Percentiles rank a stretch among this genome's conserved stretches.
These are phyloP conservation scores for Nothobranchius kuhntae DNA, from an alignment of 2,113 vertebrate species.

Conservation along the genomic window DNA sequence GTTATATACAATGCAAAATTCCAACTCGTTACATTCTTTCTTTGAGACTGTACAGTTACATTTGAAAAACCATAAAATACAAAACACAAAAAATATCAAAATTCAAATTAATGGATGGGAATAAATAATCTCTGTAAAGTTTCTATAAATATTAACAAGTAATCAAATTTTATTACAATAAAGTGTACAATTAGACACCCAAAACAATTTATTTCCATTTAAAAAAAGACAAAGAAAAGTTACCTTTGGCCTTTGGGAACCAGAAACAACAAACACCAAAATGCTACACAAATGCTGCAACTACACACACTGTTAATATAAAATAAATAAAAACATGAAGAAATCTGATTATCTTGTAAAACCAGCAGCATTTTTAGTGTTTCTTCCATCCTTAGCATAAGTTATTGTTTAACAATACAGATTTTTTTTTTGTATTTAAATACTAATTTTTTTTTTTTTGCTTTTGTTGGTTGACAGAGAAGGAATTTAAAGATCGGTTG, in stretches of 20 bases:
- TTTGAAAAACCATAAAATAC: conserved; percentile 65
- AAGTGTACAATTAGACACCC: conserved; percentile 31
- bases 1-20: conserved; percentile 90
- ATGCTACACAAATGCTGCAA: conserved; percentile 51
- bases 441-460: conserved; percentile 55
- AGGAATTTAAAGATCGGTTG: conserved; percentile 18
- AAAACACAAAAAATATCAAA: conserved; percentile 60
- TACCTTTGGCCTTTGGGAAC: conserved; percentile 28
- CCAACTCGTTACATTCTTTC: conserved; percentile 76
- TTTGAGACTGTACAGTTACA: conserved; percentile 72
- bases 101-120: conserved; percentile 50
- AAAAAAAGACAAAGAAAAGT: conserved; percentile 16
- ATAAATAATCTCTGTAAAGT: conserved; percentile 66
- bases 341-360: conserved; percentile 64
- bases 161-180: conserved; percentile 43
- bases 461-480: conserved; percentile 25
- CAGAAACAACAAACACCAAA: conserved; percentile 36
- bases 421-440: conserved; percentile 49
- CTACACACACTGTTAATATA: conserved; percentile 57
- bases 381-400: conserved; percentile 46
- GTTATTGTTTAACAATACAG: conserved; percentile 47
- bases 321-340: conserved; percentile 27
- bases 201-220: conserved; percentile 47
- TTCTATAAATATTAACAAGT: conserved; percentile 51
- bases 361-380: conserved; percentile 59